These are phyloP conservation scores for Oreotrochilus melanogaster DNA, from an alignment of 2,113 vertebrate species.

Conservation along the genomic window DNA sequence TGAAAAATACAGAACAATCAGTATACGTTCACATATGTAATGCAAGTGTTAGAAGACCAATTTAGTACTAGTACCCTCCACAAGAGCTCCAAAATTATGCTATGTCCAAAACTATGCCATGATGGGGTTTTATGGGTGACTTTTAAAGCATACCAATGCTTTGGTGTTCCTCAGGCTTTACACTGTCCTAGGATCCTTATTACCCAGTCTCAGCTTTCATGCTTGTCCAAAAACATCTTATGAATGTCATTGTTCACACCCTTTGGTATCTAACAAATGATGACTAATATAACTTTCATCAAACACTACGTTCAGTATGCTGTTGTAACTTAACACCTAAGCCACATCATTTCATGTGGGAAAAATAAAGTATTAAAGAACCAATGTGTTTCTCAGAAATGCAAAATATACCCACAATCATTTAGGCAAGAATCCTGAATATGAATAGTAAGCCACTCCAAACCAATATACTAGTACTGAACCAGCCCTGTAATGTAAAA, in stretches of 20 bases:
- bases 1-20: conserved; percentile 32
- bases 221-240: conserved; percentile 2
- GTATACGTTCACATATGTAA: background rate
- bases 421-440: background rate
- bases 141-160: background rate
- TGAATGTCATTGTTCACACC: conserved; percentile 37
- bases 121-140: background rate
- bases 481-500: background rate
- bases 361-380: background rate
- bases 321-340: background rate
- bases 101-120: background rate
- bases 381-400: background rate
- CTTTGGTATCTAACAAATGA: conserved; percentile 12
- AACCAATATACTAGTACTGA: background rate
- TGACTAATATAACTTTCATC: background rate
- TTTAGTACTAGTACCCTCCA: background rate
- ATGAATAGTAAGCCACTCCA: background rate
- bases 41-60: background rate
- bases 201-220: conserved; percentile 22
- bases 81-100: background rate
- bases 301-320: background rate
- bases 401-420: background rate
- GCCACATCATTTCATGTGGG: background rate
- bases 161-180: background rate
- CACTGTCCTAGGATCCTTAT: background rate